phyloP scores from a whole-genome alignment of 2,888 invertebrate species.

The Drosophila fungiperda region DNA sequence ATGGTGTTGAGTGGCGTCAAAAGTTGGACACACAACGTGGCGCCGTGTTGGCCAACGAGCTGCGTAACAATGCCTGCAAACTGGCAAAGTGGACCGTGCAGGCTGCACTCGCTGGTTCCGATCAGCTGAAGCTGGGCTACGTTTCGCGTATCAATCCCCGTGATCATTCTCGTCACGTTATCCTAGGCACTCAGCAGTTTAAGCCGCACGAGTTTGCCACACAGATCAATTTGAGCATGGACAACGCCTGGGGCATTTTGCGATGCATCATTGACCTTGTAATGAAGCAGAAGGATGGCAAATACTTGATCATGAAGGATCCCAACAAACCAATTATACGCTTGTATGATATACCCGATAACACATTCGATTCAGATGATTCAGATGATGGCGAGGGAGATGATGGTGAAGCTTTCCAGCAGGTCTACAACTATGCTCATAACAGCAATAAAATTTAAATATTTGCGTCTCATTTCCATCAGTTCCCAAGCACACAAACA shows the following conservation, averaged over 20 bases:
- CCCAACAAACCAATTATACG: conserved; percentile 99
- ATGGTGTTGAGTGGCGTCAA: conserved; percentile 99
- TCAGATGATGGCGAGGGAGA: conserved; percentile 84
- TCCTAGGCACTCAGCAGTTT: conserved; percentile 98
- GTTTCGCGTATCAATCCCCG: conserved; percentile 97
- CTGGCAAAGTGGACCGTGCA: conserved; percentile 99
- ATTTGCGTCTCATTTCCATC: conserved; percentile 27
- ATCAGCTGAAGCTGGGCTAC: conserved; percentile 99
- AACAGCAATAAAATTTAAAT: conserved; percentile 69
- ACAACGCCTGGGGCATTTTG: conserved; percentile 99
- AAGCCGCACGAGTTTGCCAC: conserved; percentile 99
- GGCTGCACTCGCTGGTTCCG: conserved; percentile 97
- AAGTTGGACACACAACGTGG: conserved; percentile 99
- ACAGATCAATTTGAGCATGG: conserved; percentile 99
- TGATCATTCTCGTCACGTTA: conserved; percentile 98
- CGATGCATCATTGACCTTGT: conserved; percentile 98
- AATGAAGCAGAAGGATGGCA: conserved; percentile 98
- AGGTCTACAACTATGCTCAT: conserved; percentile 82
- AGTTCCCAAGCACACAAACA: conserved; percentile 32
- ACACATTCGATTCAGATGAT: conserved; percentile 97
- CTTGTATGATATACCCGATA: conserved; percentile 99
- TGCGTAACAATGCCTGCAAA: conserved; percentile 99
- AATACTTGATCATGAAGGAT: conserved; percentile 99
- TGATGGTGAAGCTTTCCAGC: conserved; percentile 83
- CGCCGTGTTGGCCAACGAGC: conserved; percentile 98